Base-by-base conservation (phyloP, 1,140 invertebrate species). In the Ceratosolen fusciceps region DNA sequence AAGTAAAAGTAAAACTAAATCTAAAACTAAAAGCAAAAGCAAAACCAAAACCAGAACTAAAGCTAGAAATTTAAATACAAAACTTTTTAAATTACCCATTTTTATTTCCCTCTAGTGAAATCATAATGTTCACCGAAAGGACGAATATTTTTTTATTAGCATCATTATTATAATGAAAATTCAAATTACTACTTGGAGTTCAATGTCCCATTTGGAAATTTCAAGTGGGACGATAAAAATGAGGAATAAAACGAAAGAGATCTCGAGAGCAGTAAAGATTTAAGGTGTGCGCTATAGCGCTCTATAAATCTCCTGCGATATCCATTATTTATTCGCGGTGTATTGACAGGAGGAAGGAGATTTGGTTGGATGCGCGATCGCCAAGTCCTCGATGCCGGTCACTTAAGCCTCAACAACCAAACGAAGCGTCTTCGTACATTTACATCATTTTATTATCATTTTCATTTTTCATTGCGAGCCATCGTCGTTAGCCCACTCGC, bases 321-420 rank as follows among this genome's bases (percentile, higher is more conserved):
- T 39, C 37, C 3, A 14, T 31, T 56, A 12, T 73, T 52, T 56
- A 10, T 73, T 37, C 24, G 2, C 5, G 47, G 34, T 14, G 49
- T 52, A 3, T 2, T 8, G 49, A 52, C 14, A 21, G 43, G 10
- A 16, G 10, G 60, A 49, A 29, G 37, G 58, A 26, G 14, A 52
- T 49, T 56, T 43, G n/a, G 37, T 62, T 49, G 34, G 39, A 78
- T 16, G 54, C 34, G 75, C 29, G 58, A 77, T 77, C 70, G 52
- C 52, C 34, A 54, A 79, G 71, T 70, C 71, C 31, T 72, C 74
- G 77, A 78, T 73, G 70, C 74, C 77, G 77, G 71, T 78, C 77
- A 73, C 77, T 78, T 78, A 65, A 58, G 4, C 39, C 74, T 75
- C 68, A 77, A 39, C 47, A 58, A n/a, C n/a, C n/a, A n/a, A n/a